phyloP scores from a whole-genome alignment of 2,888 invertebrate species.

The Acanthosoma haemorrhoidale region DNA sequence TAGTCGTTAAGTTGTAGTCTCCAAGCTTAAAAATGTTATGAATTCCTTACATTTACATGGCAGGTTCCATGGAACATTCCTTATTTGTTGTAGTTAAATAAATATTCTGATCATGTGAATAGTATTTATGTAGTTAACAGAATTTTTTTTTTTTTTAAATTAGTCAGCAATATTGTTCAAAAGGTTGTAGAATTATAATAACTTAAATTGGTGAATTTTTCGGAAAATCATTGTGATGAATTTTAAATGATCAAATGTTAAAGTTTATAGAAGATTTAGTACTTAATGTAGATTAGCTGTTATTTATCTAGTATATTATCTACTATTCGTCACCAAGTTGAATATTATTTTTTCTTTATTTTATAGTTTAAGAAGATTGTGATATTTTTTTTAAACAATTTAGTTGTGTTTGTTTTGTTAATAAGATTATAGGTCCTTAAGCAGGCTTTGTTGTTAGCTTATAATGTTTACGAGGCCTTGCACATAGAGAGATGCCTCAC shows the following conservation, averaged over 20 bases:
- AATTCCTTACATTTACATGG: not conserved
- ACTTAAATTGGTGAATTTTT: not conserved
- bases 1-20: constrained; percentile 8
- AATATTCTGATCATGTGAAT: not conserved
- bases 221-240: constrained; percentile 7
- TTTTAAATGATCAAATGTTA: not conserved
- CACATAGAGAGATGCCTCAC: constrained; percentile 12
- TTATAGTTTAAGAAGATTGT: not conserved
- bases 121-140: not conserved
- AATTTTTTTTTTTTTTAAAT: not conserved
- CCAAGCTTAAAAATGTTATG: not conserved
- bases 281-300: constrained; percentile 9
- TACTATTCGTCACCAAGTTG: not conserved
- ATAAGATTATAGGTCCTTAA: not conserved
- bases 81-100: not conserved
- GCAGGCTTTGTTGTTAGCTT: not conserved
- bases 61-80: constrained; percentile 25
- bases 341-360: constrained; percentile 11
- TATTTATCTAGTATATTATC: constrained; percentile 1
- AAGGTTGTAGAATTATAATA: not conserved
- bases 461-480: not conserved
- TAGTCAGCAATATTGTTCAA: constrained; percentile 22
- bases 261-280: constrained; percentile 15
- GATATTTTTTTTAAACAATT: not conserved
- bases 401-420: constrained; percentile 9